Evolutionary conservation across 1,140 invertebrate species (phyloP), one percentile per base, ranked within the genome.

Genomic region (Tetramorium simillimum): DNA sequence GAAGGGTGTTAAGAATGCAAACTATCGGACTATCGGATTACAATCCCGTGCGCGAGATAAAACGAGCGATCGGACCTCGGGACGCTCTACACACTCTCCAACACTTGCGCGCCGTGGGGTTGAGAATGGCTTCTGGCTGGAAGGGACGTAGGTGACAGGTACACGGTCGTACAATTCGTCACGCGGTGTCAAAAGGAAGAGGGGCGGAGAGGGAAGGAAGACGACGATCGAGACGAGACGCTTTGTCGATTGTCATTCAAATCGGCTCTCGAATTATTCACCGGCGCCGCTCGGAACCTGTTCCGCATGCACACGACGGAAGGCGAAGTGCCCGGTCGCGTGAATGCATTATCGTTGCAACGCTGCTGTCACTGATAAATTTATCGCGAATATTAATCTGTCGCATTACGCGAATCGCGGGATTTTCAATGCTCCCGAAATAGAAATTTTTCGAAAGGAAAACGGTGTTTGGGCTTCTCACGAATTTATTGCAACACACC

Each of bases 241-340:
- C 21, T 62, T 51, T 67, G 67, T 60, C 69, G 87, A 89, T 89
- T 90, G 87, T 89, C 77, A 89, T 90, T 90, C 76, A 90, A 90
- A 89, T 86, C 75, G 82, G 2, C 51, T 18, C 18, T 62, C 43
- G 87, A 89, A 90, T 90, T 89, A 89, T 86, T 86, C 82, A 89
- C 43, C 67, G 87, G 80, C 86, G 88, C 80, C 86, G 76, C 73
- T 85, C 70, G 43, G 12, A 65, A 88, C 86, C 70, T 70, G 72
- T 37, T 69, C 62, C 43, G 53, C 72, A 56, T 85, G 67, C 75
- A 46, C 40, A 40, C n/a, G 53, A 53, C 60, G 24, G 37, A 40
- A 58, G 75, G 58, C 33, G 69, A 86, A 75, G 76, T 80, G 60
- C 56, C 65, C 62, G 28, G n/a, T 76, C 56, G 86, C 56, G 56